Conservation (phyloP, 2,888 invertebrate genomes). For the Trichopoda pennipes region DNA sequence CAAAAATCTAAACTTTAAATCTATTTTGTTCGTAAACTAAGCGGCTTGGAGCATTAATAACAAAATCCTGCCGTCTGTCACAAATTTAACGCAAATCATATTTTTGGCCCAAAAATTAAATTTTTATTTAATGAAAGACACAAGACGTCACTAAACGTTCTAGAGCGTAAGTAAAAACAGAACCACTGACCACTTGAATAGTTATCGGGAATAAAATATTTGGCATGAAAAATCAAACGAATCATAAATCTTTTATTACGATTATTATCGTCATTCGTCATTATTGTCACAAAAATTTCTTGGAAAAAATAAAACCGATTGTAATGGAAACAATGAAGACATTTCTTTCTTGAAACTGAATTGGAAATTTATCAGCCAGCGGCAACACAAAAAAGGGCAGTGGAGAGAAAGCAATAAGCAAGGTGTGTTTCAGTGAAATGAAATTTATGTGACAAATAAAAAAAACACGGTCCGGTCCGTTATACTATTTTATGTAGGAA, state of each 20-base stretch:
- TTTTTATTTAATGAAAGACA: too few species aligned
- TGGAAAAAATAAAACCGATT: background rate
- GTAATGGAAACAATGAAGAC: background rate
- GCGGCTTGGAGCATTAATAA: too few species aligned
- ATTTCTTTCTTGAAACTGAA: background rate
- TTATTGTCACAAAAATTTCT: background rate
- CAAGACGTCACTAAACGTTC: too few species aligned
- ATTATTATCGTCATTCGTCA: background rate
- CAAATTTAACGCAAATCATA: too few species aligned
- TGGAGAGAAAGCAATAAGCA: background rate
- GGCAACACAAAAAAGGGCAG: too few species aligned
- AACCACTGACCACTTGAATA: too few species aligned
- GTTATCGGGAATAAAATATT: too few species aligned
- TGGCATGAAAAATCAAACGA: background rate
- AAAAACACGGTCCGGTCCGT: background rate
- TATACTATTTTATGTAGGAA: background rate
- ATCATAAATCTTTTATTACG: background rate
- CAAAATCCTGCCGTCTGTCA: too few species aligned
- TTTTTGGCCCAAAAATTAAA: too few species aligned
- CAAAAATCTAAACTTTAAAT: too few species aligned
- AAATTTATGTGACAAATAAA: background rate
- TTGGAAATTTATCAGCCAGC: background rate
- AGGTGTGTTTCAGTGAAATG: background rate
- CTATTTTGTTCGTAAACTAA: too few species aligned
- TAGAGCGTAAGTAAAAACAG: too few species aligned